A percentile compares a stretch with the other conserved stretches of the same genome.
phyloP scores from a whole-genome alignment of 1,140 invertebrate genomes.

The Mactra quadrangularis region DNA sequence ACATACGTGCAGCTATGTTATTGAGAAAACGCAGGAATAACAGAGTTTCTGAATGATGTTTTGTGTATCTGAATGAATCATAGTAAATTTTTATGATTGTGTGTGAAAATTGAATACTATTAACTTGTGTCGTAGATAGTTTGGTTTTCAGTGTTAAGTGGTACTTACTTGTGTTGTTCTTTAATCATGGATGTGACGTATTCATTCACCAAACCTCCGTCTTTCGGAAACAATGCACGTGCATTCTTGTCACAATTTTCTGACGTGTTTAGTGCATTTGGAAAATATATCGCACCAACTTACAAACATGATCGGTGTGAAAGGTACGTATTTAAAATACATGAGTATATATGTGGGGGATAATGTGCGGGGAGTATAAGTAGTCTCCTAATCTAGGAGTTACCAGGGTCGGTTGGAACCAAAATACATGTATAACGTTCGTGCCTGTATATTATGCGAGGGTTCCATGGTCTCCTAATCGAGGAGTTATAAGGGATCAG shows the following conservation, averaged over 20 bases:
- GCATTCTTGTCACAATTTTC: conserved; percentile 90
- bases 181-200: conserved; percentile 66
- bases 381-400: too few relatives aligned
- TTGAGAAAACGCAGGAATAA: neutral
- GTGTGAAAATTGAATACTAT: neutral
- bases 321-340: conserved; percentile 86
- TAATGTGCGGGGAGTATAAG: too few relatives aligned
- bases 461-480: too few relatives aligned
- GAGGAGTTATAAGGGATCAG: too few relatives aligned
- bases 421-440: too few relatives aligned
- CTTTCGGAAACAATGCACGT: conserved; percentile 74
- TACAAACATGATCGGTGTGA: conserved; percentile 98
- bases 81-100: neutral
- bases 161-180: neutral
- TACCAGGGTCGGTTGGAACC: too few relatives aligned
- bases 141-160: neutral
- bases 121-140: neutral
- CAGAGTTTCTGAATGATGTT: neutral
- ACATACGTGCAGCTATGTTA: neutral
- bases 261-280: conserved; percentile 97
- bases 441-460: too few relatives aligned
- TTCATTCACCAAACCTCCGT: conserved; percentile 74
- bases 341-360: too few relatives aligned
- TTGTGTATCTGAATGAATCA: neutral
- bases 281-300: conserved; percentile 96